Conservation (phyloP, 1,140 invertebrate species). For the Stegodyphus mimosarum region DNA sequence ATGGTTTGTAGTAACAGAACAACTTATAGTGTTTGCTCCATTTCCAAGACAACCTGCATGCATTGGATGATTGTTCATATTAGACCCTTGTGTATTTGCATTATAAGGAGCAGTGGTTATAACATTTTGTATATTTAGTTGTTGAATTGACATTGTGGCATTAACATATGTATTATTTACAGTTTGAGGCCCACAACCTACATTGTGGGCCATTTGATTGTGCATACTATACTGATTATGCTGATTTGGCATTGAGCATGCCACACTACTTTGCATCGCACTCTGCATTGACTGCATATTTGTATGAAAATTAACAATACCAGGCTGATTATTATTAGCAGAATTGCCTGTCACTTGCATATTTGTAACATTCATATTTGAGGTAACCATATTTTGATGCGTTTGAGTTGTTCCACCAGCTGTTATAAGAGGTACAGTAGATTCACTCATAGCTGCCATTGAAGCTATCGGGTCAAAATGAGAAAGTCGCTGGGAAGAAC, state of each 20-base stretch:
- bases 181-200: conserved; percentile 68
- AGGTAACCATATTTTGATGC: conserved; percentile 65
- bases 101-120: conserved; percentile 63
- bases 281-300: conserved; percentile 67
- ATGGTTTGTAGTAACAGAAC: conserved; percentile 62
- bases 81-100: conserved; percentile 56
- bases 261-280: conserved; percentile 33
- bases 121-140: conserved; percentile 72
- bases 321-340: conserved; percentile 64
- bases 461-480: conserved; percentile 93
- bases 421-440: conserved; percentile 68
- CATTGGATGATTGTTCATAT: conserved; percentile 53
- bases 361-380: conserved; percentile 68
- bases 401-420: conserved; percentile 68
- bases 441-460: conserved; percentile 92
- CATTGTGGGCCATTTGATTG: conserved; percentile 65
- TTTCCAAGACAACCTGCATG: conserved; percentile 52
- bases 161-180: conserved; percentile 73
- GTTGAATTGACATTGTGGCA: conserved; percentile 72
- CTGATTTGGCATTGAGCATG: conserved; percentile 44
- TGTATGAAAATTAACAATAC: conserved; percentile 68
- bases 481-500: conserved; percentile 64
- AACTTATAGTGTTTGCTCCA: conserved; percentile 62
- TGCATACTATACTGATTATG: conserved; percentile 47
- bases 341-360: conserved; percentile 71